Base-by-base conservation (phyloP, 1,140 invertebrate species). In the Hetaerina americana region DNA sequence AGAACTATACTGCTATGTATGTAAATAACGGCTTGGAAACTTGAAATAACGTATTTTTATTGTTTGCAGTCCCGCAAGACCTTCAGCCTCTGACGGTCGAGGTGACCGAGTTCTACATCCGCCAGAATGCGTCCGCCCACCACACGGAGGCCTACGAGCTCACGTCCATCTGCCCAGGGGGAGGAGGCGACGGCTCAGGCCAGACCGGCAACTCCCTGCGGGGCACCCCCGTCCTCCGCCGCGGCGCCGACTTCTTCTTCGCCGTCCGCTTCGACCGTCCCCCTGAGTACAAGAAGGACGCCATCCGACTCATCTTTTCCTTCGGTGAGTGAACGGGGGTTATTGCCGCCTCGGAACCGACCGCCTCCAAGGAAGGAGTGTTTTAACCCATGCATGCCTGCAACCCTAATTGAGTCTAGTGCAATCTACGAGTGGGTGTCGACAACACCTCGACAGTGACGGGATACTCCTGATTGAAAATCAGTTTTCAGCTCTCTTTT, bases 161-260 rank as follows among this genome's bases (percentile, higher is more conserved):
- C 12, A 79, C 88, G 6, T 82, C 86, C 27, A 83, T 86, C 5
- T 78, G 84, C 71, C 79, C 82, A 71, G 70, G 79, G 0, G 40
- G 22, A 57, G 40, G 40, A n/a, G 40, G 40, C 3, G n/a, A n/a
- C n/a, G n/a, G n/a, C n/a, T n/a, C n/a, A n/a, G n/a, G n/a, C n/a
- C n/a, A n/a, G n/a, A 12, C 15, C 22, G 40, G 40, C 2, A n/a
- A n/a, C 2, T 18, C 15, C 22, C 40, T 57, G 3, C 15, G 40
- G 40, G 40, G 40, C 22, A 81, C 81, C 6, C 81, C 85, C 0
- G 82, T 91, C 31, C 79, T 90, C 2, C 79, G 89, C 22, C 80
- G 89, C n/a, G 89, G 89, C 0, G 83, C 86, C 75, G 81, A 82
- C 0, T 90, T 91, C 80, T 86, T 83, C 70, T 78, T 88, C 0